A percentile compares a stretch with the other conserved stretches of the same genome.
These are phyloP conservation scores for Catharus bicknelli DNA, from an alignment of 2,113 vertebrate species.

Conservation along the genomic window DNA sequence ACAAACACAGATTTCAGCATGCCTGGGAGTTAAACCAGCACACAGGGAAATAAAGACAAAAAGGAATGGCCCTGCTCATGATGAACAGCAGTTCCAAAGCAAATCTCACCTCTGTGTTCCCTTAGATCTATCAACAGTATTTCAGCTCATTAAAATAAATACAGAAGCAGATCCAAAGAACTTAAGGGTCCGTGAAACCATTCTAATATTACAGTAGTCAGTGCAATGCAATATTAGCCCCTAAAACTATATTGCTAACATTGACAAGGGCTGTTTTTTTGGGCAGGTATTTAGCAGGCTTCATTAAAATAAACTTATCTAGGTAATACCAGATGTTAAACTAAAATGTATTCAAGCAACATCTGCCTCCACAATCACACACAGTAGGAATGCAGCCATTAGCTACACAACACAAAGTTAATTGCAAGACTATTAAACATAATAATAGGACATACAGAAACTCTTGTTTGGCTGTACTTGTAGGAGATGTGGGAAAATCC, in stretches of 20 bases:
- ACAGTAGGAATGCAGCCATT: constrained; percentile 48
- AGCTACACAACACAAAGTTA: constrained; percentile 60
- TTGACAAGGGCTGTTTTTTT: background rate
- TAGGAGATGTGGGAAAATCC: constrained; percentile 99
- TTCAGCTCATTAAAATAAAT: background rate
- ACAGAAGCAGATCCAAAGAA: background rate
- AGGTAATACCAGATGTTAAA: background rate
- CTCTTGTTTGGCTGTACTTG: constrained; percentile 99
- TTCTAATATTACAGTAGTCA: background rate
- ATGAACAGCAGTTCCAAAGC: background rate
- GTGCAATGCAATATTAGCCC: background rate
- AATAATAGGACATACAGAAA: constrained; percentile 93
- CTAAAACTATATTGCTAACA: background rate
- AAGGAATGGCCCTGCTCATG: background rate
- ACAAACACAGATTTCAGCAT: background rate
- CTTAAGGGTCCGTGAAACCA: background rate
- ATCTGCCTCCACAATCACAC: constrained; percentile 46
- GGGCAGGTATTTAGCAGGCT: background rate
- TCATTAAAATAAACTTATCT: background rate
- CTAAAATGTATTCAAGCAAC: background rate
- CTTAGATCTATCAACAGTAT: background rate
- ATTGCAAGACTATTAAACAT: constrained; percentile 71
- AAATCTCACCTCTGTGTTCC: background rate
- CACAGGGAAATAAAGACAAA: background rate
- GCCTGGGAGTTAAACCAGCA: background rate